Evolutionary conservation across 2,113 vertebrate genomes (phyloP), one percentile per base, ranked within the genome.

Genomic region (Chunga burmeisteri): DNA sequence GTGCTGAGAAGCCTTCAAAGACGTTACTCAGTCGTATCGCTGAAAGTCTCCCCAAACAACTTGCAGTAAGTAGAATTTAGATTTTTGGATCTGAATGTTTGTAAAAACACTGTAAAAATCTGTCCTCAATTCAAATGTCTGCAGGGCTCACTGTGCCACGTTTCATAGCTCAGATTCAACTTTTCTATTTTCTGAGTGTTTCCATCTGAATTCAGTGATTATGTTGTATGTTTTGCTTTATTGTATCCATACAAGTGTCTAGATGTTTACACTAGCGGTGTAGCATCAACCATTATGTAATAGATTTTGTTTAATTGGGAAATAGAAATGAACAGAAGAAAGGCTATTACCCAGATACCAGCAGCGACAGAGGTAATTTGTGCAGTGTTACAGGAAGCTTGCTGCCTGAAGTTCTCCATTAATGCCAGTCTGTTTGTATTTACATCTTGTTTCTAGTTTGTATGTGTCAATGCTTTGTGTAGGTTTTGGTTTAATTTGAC

Each of bases 41-140:
- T 97, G 99, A 99, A 97, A 99, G 98, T 82, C 99, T 99, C 49
- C 99, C 99, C 78, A 99, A 99, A 91, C 99, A 99, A 93, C 98
- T 99, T 86, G 98, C 98, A 97, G 99, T 99, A 98, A 98, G 98
- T 98, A 95, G 82, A 63, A 90, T 65, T 72, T 27, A 63, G 78
- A 83, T 85, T 84, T 79, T 88, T 91, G 58, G 20, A 63, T 86
- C 62, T 88, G 53, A 73, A 22, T 50, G 90, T 93, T 78, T 86
- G 7, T 61, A 50, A 74, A 85, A 10, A 7, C 83, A 46, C 27
- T 42, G 9, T 65, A 34, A 78, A 81, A 66, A 34, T 21, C 19
- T 68, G n/a, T 95, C 38, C 55, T 55, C 27, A 23, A 23, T 46
- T 95, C 18, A 91, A 55, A 61, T 74, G 68, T 83, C 55, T 77